Evolutionary conservation across 2,113 vertebrate genomes (phyloP).

Genomic region (Notiomystis cincta): DNA sequence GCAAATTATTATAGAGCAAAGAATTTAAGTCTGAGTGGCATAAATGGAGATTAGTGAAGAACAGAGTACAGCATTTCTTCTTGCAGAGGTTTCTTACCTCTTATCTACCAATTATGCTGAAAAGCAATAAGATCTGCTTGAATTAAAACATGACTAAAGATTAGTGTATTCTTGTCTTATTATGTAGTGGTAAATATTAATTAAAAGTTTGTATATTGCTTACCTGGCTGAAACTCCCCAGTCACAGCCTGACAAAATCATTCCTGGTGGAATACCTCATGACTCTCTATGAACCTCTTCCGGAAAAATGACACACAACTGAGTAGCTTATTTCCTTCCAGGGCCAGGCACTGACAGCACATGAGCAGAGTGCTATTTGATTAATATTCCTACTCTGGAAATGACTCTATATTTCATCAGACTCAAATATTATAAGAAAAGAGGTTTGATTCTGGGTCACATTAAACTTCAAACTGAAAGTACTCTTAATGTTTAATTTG

Average conservation of each 20-base stretch:
- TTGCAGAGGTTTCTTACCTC: background rate
- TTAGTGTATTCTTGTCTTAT: background rate
- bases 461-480: background rate
- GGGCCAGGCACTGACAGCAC: background rate
- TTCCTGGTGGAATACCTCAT: background rate
- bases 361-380: background rate
- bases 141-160: background rate
- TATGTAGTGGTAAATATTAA: background rate
- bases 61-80: background rate
- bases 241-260: background rate
- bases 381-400: background rate
- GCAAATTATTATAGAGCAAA: background rate
- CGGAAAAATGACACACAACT: background rate
- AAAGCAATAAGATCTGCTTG: background rate
- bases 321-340: background rate
- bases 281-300: fast-evolving
- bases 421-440: background rate
- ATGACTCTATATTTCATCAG: background rate
- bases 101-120: background rate
- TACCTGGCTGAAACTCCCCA: background rate
- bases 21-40: conserved; percentile 12
- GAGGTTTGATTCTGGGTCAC: background rate
- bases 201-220: background rate
- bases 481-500: background rate
- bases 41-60: background rate